Base-by-base conservation (phyloP, 2,888 invertebrate genomes). In the Caenorhabditis zanzibari region DNA sequence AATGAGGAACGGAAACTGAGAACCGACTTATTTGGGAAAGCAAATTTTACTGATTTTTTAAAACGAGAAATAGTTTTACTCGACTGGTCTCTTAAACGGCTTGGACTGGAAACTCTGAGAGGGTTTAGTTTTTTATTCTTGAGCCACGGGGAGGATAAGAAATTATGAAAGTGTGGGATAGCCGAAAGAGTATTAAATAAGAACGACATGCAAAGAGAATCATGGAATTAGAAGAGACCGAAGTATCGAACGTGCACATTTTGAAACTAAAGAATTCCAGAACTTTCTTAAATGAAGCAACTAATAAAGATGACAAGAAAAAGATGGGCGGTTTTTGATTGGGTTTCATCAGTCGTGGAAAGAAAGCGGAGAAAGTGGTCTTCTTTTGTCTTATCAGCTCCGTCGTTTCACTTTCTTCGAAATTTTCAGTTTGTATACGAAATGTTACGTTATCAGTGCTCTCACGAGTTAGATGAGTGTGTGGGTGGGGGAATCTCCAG, bases 71-170 rank as follows among this genome's bases (percentile, higher is more conserved):
- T 38, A 12, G 2, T 41, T 26, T 49, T 49, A 44, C 14, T 12
- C 44, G n/a, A 52, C 49, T n/a, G 16, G 26, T 22, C 24, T 61
- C 28, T 32, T 41, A 64, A 49, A 68, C 47, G 68, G 32, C 75
- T 66, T 66, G 41, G 35, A 24, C 41, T 28, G 28, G 69, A 52
- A 68, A 66, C 66, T 66, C 66, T 35, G 61, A 66, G 74, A 75
- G 74, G 74, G 81, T 74, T 81, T 81, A 81, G 81, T 74, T 81
- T 81, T 74, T 81, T n/a, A n/a, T n/a, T 68, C 66, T 58, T 68
- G 44, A 73, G 56, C 38, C 22, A 19, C n/a, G n/a, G n/a, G n/a
- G n/a, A n/a, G n/a, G 22, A 63, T 19, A 52, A 38, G 44, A 66
- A 69, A 54, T 32, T 71, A 76, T 59, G 47, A 59, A 66, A 66